phyloP scores from a whole-genome alignment of 53 echinoderm and acorn worm genomes.

The Antedon mediterranea region DNA sequence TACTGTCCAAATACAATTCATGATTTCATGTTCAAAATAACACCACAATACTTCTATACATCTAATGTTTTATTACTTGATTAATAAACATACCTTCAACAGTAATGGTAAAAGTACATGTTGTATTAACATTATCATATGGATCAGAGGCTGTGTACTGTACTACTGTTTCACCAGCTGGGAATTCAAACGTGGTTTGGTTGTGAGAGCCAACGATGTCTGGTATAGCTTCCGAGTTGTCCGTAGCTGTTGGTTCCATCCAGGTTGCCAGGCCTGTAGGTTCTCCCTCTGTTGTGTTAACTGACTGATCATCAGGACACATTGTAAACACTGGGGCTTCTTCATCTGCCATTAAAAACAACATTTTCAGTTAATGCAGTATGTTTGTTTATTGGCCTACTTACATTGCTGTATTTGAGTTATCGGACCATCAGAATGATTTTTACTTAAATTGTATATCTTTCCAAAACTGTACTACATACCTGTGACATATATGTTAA shows the following conservation, averaged over 20 bases:
- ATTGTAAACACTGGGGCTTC: slow-evolving; percentile 15
- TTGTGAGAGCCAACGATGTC: slow-evolving; percentile 6
- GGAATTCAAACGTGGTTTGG: slow-evolving; percentile 1
- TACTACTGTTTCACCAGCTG: slow-evolving; percentile 15
- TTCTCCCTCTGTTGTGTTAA: slow-evolving; percentile 14
- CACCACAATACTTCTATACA: not conserved
- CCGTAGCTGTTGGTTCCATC: slow-evolving; percentile 22
- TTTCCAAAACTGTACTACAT: too few relatives aligned
- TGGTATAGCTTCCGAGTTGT: slow-evolving; percentile 27
- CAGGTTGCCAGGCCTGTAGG: slow-evolving; percentile 13
- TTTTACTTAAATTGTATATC: too few relatives aligned
- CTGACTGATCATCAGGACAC: slow-evolving; percentile 26
- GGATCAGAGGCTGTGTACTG: slow-evolving; percentile 23
- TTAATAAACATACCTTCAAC: slow-evolving; percentile 21
- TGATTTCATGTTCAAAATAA: too few relatives aligned
- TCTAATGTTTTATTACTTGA: not conserved
- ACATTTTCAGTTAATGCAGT: too few relatives aligned
- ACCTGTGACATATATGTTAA: not conserved
- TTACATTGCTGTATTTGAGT: too few relatives aligned
- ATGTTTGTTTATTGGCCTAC: too few relatives aligned
- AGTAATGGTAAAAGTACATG: slow-evolving; percentile 28
- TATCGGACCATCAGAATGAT: too few relatives aligned
- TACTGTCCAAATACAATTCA: too few relatives aligned
- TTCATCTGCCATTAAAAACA: not conserved
- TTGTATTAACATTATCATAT: slow-evolving; percentile 12